These are phyloP conservation scores for Pocillopora grandis DNA, from an alignment of 92 coral and sea anemone species.

Conservation along the genomic window DNA sequence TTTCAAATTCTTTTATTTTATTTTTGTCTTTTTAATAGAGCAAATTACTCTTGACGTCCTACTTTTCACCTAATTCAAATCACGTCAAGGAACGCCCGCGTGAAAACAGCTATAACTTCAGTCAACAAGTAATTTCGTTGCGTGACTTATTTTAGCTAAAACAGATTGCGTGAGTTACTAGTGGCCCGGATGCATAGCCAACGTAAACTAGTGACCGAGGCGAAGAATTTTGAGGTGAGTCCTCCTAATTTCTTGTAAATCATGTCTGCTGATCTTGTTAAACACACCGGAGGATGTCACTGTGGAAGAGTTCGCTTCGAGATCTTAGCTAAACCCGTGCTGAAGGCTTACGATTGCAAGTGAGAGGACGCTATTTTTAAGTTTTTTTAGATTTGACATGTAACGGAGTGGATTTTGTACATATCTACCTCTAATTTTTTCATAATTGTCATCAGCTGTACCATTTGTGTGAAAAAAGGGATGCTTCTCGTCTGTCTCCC, in stretches of 20 bases:
- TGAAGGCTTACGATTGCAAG: conserved; percentile 88
- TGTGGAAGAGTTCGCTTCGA: conserved; percentile 89
- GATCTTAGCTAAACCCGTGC: conserved; percentile 62
- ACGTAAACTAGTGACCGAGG: too few relatives aligned
- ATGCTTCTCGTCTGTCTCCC: conserved; percentile 82
- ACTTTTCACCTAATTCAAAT: too few relatives aligned
- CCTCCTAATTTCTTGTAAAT: background rate
- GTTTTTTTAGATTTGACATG: background rate
- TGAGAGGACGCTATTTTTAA: conserved; percentile 34
- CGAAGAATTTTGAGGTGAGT: too few relatives aligned
- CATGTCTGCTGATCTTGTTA: conserved; percentile 43
- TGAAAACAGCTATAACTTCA: too few relatives aligned
- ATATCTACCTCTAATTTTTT: background rate
- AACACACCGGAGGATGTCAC: conserved; percentile 87
- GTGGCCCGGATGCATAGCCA: too few relatives aligned
- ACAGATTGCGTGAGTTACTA: too few relatives aligned
- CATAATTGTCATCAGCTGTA: conserved; percentile 53
- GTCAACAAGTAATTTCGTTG: too few relatives aligned
- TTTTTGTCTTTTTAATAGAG: too few relatives aligned
- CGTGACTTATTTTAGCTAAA: too few relatives aligned
- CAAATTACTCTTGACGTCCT: too few relatives aligned
- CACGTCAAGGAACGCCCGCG: too few relatives aligned
- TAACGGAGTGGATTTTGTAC: background rate
- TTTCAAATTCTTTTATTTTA: too few relatives aligned
- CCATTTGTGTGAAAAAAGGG: conserved; percentile 87